phyloP scores from a whole-genome alignment of 2,888 invertebrate genomes.

The Ischnura elegans region DNA sequence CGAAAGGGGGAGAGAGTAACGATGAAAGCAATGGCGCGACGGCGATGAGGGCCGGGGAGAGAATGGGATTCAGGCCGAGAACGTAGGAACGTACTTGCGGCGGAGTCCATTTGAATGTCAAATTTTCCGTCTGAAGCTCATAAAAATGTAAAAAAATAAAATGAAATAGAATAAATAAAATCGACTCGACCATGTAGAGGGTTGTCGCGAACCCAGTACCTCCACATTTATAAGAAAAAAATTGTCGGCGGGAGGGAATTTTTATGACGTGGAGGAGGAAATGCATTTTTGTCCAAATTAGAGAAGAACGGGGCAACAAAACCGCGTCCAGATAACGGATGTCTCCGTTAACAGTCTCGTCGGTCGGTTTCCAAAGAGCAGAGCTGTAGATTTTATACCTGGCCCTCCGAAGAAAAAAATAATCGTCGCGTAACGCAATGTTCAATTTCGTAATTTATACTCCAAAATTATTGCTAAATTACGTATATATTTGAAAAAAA shows the following conservation, averaged over 20 bases:
- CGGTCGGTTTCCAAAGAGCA: background rate
- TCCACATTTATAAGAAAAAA: background rate
- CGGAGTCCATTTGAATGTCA: conserved; percentile 54
- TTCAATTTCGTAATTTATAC: background rate
- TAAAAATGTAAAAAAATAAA: background rate
- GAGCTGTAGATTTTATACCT: background rate
- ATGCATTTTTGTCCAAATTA: conserved; percentile 30
- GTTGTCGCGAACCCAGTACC: background rate
- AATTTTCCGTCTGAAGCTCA: conserved; percentile 45
- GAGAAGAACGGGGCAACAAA: background rate
- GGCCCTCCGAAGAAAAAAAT: background rate
- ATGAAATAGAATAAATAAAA: background rate
- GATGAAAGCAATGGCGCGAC: background rate
- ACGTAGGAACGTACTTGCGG: background rate
- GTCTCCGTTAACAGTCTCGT: background rate
- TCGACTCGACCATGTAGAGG: background rate
- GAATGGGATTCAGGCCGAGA: background rate
- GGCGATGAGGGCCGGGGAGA: background rate
- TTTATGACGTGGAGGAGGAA: background rate
- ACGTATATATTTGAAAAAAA: background rate
- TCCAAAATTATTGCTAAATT: background rate
- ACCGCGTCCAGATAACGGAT: background rate
- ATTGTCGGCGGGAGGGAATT: background rate
- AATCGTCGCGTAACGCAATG: background rate
- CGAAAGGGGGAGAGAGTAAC: background rate